A percentile compares a stretch with the other conserved stretches of the same genome.
These are phyloP conservation scores for Molorchus minor DNA, from an alignment of 2,888 invertebrate genomes.

Conservation along the genomic window DNA sequence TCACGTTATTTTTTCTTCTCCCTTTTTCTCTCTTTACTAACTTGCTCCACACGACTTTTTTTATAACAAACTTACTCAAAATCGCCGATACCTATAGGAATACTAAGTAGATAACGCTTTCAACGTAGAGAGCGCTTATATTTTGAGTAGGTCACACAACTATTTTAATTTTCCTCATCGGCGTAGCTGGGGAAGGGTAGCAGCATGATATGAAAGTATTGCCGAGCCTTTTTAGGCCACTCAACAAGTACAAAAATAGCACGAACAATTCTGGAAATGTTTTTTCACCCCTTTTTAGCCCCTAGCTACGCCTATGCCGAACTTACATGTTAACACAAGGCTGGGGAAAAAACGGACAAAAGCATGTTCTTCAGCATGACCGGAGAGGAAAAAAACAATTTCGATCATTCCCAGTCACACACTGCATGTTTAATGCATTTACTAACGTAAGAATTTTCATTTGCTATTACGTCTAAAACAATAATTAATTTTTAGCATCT, in stretches of 20 bases:
- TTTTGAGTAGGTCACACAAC: constrained; percentile 26
- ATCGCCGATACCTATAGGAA: constrained; percentile 3
- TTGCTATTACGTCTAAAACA: not conserved
- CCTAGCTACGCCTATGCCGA: too few species aligned
- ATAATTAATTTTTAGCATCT: constrained; percentile 74
- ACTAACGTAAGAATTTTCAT: constrained; percentile 3
- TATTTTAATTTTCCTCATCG: too few species aligned
- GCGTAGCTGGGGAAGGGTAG: too few species aligned
- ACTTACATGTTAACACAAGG: constrained; percentile 14
- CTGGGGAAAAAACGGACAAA: constrained; percentile 11
- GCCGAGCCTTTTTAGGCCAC: too few species aligned
- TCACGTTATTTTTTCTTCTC: constrained; percentile 17
- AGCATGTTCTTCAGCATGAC: constrained; percentile 32
- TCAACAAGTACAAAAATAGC: too few species aligned
- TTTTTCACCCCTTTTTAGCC: too few species aligned
- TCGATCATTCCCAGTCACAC: constrained; percentile 10
- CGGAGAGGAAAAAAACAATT: not conserved
- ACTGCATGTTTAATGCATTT: constrained; percentile 25
- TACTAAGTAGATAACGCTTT: not conserved
- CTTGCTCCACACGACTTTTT: constrained; percentile 1
- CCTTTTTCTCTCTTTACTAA: constrained; percentile 4
- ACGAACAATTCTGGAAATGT: too few species aligned
- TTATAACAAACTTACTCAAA: constrained; percentile 30
- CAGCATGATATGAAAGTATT: too few species aligned
- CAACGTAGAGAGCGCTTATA: not conserved